Evolutionary conservation across 35 echinoderm and acorn worm species (phyloP).

Genomic region (Amphiura filiformis): DNA sequence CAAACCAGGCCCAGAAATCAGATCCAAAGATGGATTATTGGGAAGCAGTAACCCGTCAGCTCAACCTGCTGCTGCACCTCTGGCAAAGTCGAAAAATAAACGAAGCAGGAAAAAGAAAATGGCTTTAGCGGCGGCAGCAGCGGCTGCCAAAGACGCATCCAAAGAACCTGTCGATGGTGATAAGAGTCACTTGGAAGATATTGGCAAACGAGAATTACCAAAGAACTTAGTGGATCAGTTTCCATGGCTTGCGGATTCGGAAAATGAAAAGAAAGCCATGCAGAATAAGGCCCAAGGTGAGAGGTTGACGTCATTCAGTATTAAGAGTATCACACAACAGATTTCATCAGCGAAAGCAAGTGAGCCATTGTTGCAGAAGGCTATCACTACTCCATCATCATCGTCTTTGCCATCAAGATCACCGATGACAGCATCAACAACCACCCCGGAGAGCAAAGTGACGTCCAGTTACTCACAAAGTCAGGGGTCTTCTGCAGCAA

Average conservation of each 20-base stretch:
- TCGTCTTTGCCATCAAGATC: not conserved
- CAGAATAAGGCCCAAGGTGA: constrained; percentile 16
- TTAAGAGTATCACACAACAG: constrained; percentile 60
- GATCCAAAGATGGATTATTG: not conserved
- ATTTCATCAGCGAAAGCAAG: constrained; percentile 18
- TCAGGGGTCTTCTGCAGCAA: not conserved
- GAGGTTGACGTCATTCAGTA: constrained; percentile 44
- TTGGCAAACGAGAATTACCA: constrained; percentile 58
- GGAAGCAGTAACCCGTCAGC: not conserved
- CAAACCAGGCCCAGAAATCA: not conserved
- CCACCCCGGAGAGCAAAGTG: not conserved
- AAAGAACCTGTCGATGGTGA: not conserved
- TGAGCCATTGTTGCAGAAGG: not conserved
- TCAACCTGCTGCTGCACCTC: not conserved
- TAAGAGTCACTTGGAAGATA: constrained; percentile 36
- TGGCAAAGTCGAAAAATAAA: constrained; percentile 27
- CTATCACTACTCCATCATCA: not conserved
- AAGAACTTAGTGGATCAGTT: constrained; percentile 61
- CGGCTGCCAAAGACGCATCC: constrained; percentile 17
- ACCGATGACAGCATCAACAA: not conserved
- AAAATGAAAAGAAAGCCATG: constrained; percentile 7
- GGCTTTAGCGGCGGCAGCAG: not conserved
- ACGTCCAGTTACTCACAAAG: no score
- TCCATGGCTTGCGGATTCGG: constrained; percentile 62
- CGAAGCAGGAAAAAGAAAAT: constrained; percentile 18